A percentile compares a stretch with the other conserved stretches of the same genome.
These are phyloP conservation scores for Parasteatoda tepidariorum DNA, from an alignment of 1,140 invertebrate genomes.

Conservation along the genomic window DNA sequence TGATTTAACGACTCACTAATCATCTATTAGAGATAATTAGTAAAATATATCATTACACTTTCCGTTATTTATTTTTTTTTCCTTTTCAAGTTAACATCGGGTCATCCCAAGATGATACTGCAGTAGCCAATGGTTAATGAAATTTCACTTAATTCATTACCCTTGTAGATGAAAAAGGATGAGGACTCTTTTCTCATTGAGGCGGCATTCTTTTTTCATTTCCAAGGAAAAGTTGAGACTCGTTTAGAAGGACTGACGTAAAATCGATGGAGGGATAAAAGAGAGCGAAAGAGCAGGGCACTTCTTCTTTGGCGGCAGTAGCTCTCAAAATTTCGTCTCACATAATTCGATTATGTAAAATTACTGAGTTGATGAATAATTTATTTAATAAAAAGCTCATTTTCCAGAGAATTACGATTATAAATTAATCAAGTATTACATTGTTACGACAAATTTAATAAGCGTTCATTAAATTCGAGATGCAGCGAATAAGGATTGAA, in stretches of 20 bases:
- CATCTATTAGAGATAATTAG: no score
- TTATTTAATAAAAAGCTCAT: slow-evolving; percentile 52
- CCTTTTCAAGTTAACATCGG: no score
- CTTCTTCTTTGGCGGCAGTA: no score
- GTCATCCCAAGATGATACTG: no score
- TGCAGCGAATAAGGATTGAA: no score
- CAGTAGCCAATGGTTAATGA: no score
- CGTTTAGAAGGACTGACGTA: slow-evolving; percentile 3
- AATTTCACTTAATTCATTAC: no score
- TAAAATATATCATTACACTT: no score
- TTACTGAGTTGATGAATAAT: slow-evolving; percentile 34
- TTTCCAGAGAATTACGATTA: slow-evolving; percentile 44
- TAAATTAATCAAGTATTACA: slow-evolving; percentile 17
- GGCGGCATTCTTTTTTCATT: background rate
- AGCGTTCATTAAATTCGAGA: background rate
- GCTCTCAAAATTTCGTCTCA: background rate
- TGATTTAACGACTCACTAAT: no score
- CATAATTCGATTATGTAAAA: slow-evolving; percentile 41
- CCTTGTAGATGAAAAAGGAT: no score
- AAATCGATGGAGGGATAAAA: slow-evolving; percentile 1
- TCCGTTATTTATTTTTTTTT: no score
- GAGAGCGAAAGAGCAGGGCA: no score
- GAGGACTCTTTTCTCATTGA: background rate
- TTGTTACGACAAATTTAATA: slow-evolving; percentile 40
- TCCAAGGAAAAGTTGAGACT: background rate